These are phyloP conservation scores for Parnassius glacialis DNA, from an alignment of 2,888 invertebrate species.

Conservation along the genomic window DNA sequence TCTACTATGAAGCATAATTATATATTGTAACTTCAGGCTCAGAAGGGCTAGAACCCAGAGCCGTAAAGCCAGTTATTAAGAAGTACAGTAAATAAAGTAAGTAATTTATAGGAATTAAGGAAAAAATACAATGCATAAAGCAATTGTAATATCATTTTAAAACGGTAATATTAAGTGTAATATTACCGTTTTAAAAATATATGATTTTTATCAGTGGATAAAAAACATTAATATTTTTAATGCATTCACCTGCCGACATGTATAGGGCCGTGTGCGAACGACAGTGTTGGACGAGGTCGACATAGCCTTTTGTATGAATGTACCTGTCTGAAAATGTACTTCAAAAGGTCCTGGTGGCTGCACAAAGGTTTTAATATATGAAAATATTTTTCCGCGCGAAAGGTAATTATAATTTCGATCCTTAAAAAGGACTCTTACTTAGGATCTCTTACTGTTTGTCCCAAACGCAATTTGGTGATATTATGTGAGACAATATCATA, in stretches of 20 bases:
- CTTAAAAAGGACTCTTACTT: not conserved
- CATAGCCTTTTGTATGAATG: not conserved
- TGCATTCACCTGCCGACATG: not conserved
- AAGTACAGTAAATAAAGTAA: no score
- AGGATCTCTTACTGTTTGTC: not conserved
- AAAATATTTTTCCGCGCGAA: not conserved
- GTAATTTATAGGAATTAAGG: no score
- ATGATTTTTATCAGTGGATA: no score
- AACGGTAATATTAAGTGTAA: no score
- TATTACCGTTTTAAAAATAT: not conserved
- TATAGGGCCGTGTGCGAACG: not conserved
- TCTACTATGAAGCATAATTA: no score
- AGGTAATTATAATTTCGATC: conserved; percentile 4
- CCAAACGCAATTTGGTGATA: not conserved
- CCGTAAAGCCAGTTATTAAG: no score
- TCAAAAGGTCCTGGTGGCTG: conserved; percentile 11
- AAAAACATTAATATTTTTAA: not conserved
- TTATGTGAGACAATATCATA: not conserved
- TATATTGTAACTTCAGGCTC: no score
- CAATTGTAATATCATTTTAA: no score
- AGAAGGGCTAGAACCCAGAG: no score
- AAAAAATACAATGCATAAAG: no score
- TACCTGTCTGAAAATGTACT: conserved; percentile 1
- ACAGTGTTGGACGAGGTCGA: conserved; percentile 1
- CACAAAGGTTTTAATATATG: not conserved